Percentiles rank a stretch among this genome's conserved stretches.
Conservation (phyloP, 2,797 vertebrate genomes). For the Pygocentrus nattereri region DNA sequence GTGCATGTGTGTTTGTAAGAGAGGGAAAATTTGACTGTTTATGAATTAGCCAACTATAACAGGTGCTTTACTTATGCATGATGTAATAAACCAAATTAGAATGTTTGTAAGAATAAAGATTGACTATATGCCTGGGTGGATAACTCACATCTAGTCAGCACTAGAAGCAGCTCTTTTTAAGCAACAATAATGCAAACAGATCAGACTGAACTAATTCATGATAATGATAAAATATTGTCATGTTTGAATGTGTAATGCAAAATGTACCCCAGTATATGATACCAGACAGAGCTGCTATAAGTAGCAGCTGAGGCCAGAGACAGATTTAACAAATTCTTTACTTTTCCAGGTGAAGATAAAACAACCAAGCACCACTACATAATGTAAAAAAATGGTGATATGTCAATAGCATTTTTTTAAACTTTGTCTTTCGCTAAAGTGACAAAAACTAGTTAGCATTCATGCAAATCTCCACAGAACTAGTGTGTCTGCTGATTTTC, state of each 20-base stretch:
- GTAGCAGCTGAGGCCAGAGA: too few species aligned
- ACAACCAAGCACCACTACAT: too few species aligned
- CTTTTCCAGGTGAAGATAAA: too few species aligned
- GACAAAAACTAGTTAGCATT: too few species aligned
- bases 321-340: too few species aligned
- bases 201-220: neutral
- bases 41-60: slow-evolving; percentile 18
- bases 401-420: too few species aligned
- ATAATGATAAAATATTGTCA: neutral
- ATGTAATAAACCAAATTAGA: neutral
- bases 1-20: slow-evolving; percentile 17
- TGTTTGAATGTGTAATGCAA: neutral
- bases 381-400: too few species aligned
- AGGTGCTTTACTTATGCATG: neutral
- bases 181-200: neutral
- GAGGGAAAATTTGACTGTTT: slow-evolving; percentile 20
- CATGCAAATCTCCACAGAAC: too few species aligned
- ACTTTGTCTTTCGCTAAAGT: too few species aligned
- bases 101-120: neutral
- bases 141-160: neutral
- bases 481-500: too few species aligned
- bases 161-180: neutral
- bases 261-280: neutral
- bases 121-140: neutral
- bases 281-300: too few species aligned